Evolutionary conservation across 2,113 vertebrate genomes (phyloP), one percentile per base, ranked within the genome.

Genomic region (Noturus placidus): DNA sequence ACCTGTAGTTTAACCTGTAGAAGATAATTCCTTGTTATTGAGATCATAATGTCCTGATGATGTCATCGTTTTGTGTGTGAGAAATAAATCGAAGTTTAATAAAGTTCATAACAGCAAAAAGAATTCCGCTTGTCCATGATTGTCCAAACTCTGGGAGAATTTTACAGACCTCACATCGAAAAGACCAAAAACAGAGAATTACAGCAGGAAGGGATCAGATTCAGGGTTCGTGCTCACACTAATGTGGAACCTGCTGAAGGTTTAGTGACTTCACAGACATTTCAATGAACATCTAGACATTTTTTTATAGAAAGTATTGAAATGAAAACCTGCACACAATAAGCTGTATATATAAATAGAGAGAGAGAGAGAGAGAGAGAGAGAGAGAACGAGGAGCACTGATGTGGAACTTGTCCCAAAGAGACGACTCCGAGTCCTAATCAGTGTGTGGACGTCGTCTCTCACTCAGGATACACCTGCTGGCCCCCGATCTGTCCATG

Each of bases 381-480:
- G 42, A 7, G 6, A 7, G 42, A 46, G 5, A 7, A 6, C 6
- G 42, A 81, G 17, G 19, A 81, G 54, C 79, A 59, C 30, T 19
- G 79, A 81, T 59, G 52, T 59, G 30, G n/a, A 59, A 1, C 25
- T 25, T 38, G 5, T 22, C 27, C 77, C n/a, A 19, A 81, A 59
- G 54, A 82, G 80, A 63, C 13, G 20, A 10, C 52, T 27, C 7
- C 0, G 56, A 25, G 7, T 50, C 2, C 33, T 82, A 82, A 59
- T 82, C 81, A 63, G 81, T 61, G 57, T 63, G 57, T 63, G 57
- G 35, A 82, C 20, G 38, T 83, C 22, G 1, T 46, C 76, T 83
- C 42, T 67, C 63, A 69, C 82, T 69, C 82, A 83, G 63, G 82
- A 83, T 50, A 52, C 82, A 83, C 63, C 82, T 83, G 42, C 42